A percentile compares a stretch with the other conserved stretches of the same genome.
These are phyloP conservation scores for Nineta flava DNA, from an alignment of 2,888 invertebrate genomes.

Conservation along the genomic window DNA sequence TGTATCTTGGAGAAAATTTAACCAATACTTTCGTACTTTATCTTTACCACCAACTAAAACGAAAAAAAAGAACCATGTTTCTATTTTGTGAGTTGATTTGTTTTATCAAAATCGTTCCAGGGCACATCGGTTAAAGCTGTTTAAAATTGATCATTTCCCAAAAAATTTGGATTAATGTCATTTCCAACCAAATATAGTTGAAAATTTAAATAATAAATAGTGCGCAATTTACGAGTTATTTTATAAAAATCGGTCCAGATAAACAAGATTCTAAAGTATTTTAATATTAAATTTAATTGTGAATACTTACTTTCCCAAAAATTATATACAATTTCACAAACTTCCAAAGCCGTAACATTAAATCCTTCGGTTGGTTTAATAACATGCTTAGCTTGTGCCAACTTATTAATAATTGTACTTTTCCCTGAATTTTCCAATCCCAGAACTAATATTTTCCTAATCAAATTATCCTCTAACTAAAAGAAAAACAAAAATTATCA, in stretches of 20 bases:
- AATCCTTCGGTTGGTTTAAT: constrained; percentile 22
- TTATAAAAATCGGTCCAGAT: too few species aligned
- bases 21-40: constrained; percentile 23
- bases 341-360: constrained; percentile 21
- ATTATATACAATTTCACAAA: constrained; percentile 20
- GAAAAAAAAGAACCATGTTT: constrained; percentile 3
- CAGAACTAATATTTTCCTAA: constrained; percentile 24
- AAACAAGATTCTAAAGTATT: too few species aligned
- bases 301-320: constrained; percentile 25
- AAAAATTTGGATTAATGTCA: too few species aligned
- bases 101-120: too few species aligned
- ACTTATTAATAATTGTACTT: constrained; percentile 25
- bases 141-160: too few species aligned
- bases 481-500: constrained; percentile 9
- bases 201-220: too few species aligned
- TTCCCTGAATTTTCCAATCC: constrained; percentile 27
- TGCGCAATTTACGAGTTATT: too few species aligned
- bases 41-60: constrained; percentile 24
- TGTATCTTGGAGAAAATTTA: constrained; percentile 26
- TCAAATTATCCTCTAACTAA: constrained; percentile 26
- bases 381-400: constrained; percentile 6
- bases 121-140: too few species aligned
- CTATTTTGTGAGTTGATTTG: too few species aligned
- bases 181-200: too few species aligned
- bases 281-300: too few species aligned